These are phyloP conservation scores for Oncopodura yosiiana DNA, from an alignment of 1,140 invertebrate genomes.

Conservation along the genomic window DNA sequence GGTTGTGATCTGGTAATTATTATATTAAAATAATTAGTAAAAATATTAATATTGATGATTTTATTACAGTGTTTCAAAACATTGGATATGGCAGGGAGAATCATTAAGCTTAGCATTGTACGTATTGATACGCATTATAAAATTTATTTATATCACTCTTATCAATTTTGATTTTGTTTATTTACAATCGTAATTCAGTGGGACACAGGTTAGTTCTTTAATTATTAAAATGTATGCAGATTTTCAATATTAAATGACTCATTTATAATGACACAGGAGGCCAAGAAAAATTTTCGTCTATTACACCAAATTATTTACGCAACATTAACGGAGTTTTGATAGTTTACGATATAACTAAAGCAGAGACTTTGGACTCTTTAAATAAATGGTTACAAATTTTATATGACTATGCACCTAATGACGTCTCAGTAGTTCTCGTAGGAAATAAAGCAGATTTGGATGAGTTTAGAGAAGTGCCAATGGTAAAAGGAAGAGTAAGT, in stretches of 20 bases:
- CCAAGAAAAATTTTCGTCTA: constrained; percentile 83
- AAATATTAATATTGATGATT: background rate
- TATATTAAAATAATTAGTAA: background rate
- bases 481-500: constrained; percentile 8
- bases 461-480: background rate
- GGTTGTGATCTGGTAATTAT: constrained; percentile 14
- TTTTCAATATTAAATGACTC: background rate
- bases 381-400: constrained; percentile 82
- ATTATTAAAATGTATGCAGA: background rate
- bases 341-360: constrained; percentile 85
- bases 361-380: constrained; percentile 77
- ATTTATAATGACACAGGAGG: constrained; percentile 39
- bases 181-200: background rate
- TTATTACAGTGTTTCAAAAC: constrained; percentile 12
- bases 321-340: constrained; percentile 85
- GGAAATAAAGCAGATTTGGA: constrained; percentile 53
- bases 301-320: constrained; percentile 71
- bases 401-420: constrained; percentile 69
- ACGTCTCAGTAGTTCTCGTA: constrained; percentile 78
- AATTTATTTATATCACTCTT: background rate
- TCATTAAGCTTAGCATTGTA: constrained; percentile 13
- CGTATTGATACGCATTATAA: too few relatives aligned
- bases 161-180: background rate
- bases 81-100: constrained; percentile 4
- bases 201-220: background rate